Conservation (phyloP, 2,113 vertebrate genomes). For the Thunnus thynnus region DNA sequence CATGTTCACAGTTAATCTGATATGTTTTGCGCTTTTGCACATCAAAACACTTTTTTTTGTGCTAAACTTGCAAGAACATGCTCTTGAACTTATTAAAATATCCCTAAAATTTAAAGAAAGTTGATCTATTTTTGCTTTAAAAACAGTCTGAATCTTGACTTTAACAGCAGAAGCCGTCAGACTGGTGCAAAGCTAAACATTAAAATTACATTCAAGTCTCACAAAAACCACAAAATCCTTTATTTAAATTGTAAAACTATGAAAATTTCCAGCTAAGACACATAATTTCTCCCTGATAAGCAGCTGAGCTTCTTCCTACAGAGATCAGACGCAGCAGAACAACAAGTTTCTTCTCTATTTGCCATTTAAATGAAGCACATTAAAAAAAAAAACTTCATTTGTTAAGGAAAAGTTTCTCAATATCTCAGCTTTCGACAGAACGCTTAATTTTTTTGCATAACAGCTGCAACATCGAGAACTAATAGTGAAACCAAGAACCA, state of each 20-base stretch:
- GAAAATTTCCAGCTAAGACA: not conserved
- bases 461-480: conserved; percentile 82
- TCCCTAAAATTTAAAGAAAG: not conserved
- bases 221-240: not conserved
- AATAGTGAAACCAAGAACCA: conserved; percentile 84
- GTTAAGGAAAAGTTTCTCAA: conserved; percentile 36
- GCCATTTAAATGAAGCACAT: conserved; percentile 37
- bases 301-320: not conserved
- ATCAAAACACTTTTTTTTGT: not conserved
- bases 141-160: not conserved
- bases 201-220: not conserved
- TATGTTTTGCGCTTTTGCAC: conserved; percentile 10
- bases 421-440: conserved; percentile 51
- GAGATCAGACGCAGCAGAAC: not conserved
- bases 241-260: conserved; percentile 8
- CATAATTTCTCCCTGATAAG: not conserved
- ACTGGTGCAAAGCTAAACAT: not conserved
- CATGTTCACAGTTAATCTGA: not conserved
- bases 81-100: not conserved
- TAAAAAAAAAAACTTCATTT: not conserved
- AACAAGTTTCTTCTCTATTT: conserved; percentile 21
- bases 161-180: not conserved
- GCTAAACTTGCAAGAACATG: not conserved
- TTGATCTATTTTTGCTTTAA: not conserved
- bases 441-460: conserved; percentile 71